Percentiles rank a stretch among this genome's conserved stretches.
phyloP scores from a whole-genome alignment of 2,888 invertebrate genomes.

The Apotomis turbidana region DNA sequence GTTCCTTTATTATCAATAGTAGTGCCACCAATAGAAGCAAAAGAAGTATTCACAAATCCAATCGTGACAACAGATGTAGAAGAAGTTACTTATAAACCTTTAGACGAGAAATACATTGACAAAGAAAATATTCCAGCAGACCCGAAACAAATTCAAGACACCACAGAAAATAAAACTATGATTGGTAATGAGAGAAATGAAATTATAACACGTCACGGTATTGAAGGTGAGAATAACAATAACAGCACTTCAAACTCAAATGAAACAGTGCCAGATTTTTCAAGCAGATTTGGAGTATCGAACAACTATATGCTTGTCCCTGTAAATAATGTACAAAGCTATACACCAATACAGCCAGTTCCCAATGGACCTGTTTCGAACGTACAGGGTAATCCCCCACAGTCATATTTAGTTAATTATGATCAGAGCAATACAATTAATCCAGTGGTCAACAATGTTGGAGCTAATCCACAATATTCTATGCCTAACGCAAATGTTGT shows the following conservation, averaged over 20 bases:
- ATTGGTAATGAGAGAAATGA: background rate
- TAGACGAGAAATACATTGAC: background rate
- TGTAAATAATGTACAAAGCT: constrained; percentile 18
- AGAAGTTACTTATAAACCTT: background rate
- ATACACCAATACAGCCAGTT: constrained; percentile 13
- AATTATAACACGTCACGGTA: background rate
- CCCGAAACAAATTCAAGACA: background rate
- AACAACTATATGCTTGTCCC: constrained; percentile 26
- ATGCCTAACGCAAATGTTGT: background rate
- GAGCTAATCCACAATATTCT: background rate
- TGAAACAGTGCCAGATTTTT: constrained; percentile 11
- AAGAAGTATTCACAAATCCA: constrained; percentile 21
- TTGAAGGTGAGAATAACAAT: background rate
- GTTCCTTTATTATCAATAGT: constrained; percentile 12
- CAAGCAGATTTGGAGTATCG: constrained; percentile 26
- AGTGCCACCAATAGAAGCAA: constrained; percentile 8
- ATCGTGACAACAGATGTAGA: background rate
- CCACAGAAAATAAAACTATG: background rate
- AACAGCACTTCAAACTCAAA: background rate
- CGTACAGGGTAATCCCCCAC: constrained; percentile 2
- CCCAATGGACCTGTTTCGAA: constrained; percentile 1
- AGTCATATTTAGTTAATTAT: background rate
- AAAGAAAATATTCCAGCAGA: background rate
- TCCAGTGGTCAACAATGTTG: background rate
- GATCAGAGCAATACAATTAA: constrained; percentile 6